A percentile compares a stretch with the other conserved stretches of the same genome.
These are phyloP conservation scores for Lates calcarifer DNA, from an alignment of 2,113 vertebrate species.

Conservation along the genomic window DNA sequence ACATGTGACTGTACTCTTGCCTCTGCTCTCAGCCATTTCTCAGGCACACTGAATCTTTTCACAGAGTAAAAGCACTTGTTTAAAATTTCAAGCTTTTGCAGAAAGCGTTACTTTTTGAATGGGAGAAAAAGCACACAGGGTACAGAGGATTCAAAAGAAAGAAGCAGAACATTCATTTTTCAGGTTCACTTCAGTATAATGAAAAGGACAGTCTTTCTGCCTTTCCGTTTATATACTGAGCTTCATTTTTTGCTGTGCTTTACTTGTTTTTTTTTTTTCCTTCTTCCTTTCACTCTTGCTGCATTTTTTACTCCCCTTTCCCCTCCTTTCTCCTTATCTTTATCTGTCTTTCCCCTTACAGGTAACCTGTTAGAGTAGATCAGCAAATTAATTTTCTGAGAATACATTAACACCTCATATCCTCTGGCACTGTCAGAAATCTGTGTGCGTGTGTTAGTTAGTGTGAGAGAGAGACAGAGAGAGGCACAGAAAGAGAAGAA, in stretches of 20 bases:
- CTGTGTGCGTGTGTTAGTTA: not conserved
- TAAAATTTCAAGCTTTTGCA: constrained; percentile 16
- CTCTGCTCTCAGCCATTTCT: not conserved
- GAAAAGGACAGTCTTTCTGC: not conserved
- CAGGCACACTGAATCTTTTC: not conserved
- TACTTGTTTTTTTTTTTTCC: not conserved
- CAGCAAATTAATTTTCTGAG: constrained; percentile 59
- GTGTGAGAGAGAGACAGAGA: not conserved
- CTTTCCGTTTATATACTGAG: not conserved
- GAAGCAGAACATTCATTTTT: constrained; percentile 14
- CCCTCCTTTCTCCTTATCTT: not conserved
- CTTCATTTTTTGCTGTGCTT: not conserved
- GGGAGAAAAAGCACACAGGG: not conserved
- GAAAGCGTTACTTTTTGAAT: not conserved
- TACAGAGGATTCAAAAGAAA: constrained; percentile 7
- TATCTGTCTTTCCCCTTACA: not conserved
- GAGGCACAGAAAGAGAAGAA: not conserved
- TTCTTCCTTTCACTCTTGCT: not conserved
- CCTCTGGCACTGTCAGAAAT: constrained; percentile 17
- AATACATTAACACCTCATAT: constrained; percentile 51
- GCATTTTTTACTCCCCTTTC: not conserved
- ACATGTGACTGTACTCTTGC: not conserved
- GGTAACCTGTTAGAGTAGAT: constrained; percentile 28
- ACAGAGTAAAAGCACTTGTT: not conserved
- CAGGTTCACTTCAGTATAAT: constrained; percentile 14